Base-by-base conservation (phyloP, 1,140 invertebrate species). In the Cherax destructor region DNA sequence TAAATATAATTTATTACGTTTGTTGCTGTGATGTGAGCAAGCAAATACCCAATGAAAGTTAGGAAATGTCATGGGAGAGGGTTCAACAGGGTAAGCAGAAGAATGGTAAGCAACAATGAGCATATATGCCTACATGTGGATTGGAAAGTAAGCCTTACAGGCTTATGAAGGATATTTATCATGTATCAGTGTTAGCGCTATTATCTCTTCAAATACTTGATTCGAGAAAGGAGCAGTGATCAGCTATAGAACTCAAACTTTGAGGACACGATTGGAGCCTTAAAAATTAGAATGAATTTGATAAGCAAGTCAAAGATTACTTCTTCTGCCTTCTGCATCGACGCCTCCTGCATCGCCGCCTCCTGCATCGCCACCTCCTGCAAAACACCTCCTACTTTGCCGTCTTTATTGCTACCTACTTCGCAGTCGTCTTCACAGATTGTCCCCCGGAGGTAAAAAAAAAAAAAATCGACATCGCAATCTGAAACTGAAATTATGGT, bases 171-270 rank as follows among this genome's bases (percentile, higher is more conserved):
- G 5, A 4, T 9, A n/a, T 13, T 0, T 61, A 61, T 83, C 80
- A 61, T 24, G 80, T 9, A 56, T 10, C 52, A 83, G 4, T 83
- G 80, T 83, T 83, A 52, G 61, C 41, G 24, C 80, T 83, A 24
- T 61, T n/a, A 61, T 52, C 52, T 83, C 24, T 41, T 83, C 52
- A 56, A 41, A 83, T 52, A 61, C 80, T 83, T 61, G 80, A 83
- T 21, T 83, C 30, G n/a, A 83, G 80, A 61, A 41, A 83, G 11
- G 80, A 61, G 61, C 61, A 18, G 11, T 16, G 61, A 65, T 65
- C 61, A 65, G 13, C 61, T 65, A 16, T 1, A 7, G 61, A 21
- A 10, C 16, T 65, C 61, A 65, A 65, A 16, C 18, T 16, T 65
- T 65, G 11, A 65, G 4, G 18, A 16, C 13, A 18, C 3, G 61